phyloP scores from a whole-genome alignment of 2,888 invertebrate species.

The Platycheirus rosarum region DNA sequence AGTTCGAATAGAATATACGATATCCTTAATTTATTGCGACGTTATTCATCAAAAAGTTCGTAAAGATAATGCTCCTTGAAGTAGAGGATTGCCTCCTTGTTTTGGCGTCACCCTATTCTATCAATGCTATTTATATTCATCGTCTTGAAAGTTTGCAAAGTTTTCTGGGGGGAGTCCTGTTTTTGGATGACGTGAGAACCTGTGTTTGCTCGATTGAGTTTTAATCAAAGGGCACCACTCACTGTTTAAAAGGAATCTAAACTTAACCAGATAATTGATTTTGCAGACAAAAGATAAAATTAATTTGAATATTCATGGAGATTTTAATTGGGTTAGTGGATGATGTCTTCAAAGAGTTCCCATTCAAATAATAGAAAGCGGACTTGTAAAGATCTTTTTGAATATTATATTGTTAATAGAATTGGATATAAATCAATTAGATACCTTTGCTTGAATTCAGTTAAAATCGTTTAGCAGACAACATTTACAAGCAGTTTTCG shows the following conservation, averaged over 20 bases:
- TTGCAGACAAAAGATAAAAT: constrained; percentile 11
- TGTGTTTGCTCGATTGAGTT: constrained; percentile 12
- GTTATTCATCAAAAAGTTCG: constrained; percentile 40
- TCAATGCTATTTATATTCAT: constrained; percentile 11
- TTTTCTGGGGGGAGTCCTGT: not conserved
- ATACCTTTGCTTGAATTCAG: too few relatives aligned
- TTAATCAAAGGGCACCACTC: constrained; percentile 2
- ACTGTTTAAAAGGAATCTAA: not conserved
- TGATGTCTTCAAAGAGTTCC: not conserved
- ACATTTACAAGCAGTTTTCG: too few relatives aligned
- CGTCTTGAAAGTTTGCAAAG: not conserved
- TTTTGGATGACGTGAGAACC: not conserved
- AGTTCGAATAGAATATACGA: constrained; percentile 24
- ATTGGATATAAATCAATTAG: too few relatives aligned
- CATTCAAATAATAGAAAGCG: too few relatives aligned
- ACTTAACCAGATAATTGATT: constrained; percentile 1
- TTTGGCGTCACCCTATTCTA: constrained; percentile 4
- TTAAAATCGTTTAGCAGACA: too few relatives aligned
- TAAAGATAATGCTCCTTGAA: not conserved
- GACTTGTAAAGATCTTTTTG: too few relatives aligned
- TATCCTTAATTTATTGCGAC: constrained; percentile 41
- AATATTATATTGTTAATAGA: too few relatives aligned
- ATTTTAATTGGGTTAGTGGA: constrained; percentile 12
- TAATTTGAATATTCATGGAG: constrained; percentile 21
- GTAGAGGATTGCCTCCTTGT: not conserved